Conservation (phyloP, 2,797 vertebrate genomes). For the Sitta carolinensis region DNA sequence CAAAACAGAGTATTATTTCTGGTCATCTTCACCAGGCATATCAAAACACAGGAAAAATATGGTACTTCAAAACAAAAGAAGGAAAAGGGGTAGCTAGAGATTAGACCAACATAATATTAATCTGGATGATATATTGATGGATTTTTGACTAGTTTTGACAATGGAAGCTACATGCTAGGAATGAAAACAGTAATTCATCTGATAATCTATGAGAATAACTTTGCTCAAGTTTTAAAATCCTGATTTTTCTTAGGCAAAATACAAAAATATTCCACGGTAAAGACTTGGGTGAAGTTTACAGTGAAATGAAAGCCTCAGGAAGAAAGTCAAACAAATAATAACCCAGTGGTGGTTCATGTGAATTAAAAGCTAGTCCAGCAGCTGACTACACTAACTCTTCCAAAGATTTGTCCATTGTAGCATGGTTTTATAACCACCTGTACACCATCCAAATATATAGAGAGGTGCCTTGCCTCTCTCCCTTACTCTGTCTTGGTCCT, state of each 20-base stretch:
- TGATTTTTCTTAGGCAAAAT: background rate
- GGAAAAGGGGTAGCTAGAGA: background rate
- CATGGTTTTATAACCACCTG: background rate
- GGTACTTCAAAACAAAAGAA: background rate
- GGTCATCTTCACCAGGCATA: slow-evolving; percentile 5
- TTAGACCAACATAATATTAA: background rate
- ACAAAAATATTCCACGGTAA: background rate
- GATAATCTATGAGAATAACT: background rate
- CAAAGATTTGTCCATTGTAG: background rate
- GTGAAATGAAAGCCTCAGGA: background rate
- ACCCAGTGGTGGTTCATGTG: background rate
- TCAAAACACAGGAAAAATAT: slow-evolving; percentile 10
- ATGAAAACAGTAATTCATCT: background rate
- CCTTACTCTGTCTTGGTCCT: background rate
- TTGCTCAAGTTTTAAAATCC: background rate
- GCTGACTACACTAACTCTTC: background rate
- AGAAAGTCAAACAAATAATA: background rate
- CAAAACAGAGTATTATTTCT: background rate
- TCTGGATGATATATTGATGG: background rate
- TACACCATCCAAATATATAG: background rate
- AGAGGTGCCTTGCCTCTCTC: background rate
- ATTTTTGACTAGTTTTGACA: background rate
- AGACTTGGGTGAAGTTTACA: background rate
- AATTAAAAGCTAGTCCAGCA: background rate
- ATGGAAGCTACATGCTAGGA: background rate